phyloP scores from a whole-genome alignment of 2,797 vertebrate genomes.

The Pseudochirops cupreus region DNA sequence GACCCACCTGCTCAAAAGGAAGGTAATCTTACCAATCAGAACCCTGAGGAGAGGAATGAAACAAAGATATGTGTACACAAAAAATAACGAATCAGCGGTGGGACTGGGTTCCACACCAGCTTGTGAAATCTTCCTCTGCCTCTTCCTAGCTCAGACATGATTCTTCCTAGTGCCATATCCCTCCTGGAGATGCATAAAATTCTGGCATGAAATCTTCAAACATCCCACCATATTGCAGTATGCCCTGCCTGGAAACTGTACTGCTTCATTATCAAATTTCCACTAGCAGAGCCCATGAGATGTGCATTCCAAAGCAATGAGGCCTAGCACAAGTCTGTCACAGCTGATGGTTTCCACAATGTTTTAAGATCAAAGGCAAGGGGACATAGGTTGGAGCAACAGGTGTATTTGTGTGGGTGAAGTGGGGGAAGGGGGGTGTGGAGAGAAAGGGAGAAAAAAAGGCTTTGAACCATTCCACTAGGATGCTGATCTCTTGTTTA shows the following conservation, averaged over 20 bases:
- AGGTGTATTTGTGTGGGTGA: conserved; percentile 44
- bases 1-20: conserved; percentile 27
- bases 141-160: neutral
- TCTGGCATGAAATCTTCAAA: conserved; percentile 34
- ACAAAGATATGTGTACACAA: neutral
- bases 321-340: conserved; percentile 33
- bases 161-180: neutral
- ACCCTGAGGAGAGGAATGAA: neutral
- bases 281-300: conserved; percentile 57
- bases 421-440: neutral
- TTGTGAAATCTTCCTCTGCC: neutral
- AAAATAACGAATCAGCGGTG: neutral
- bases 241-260: conserved; percentile 34
- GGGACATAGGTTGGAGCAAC: neutral
- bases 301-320: conserved; percentile 70
- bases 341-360: conserved; percentile 52
- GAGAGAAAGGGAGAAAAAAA: neutral
- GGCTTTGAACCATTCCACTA: no score
- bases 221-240: conserved; percentile 17
- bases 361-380: conserved; percentile 66
- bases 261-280: conserved; percentile 58
- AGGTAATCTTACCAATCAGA: neutral
- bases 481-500: neutral
- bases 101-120: neutral
- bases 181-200: conserved; percentile 1